These are phyloP conservation scores for Grantiella picta DNA, from an alignment of 2,113 vertebrate species.

Conservation along the genomic window DNA sequence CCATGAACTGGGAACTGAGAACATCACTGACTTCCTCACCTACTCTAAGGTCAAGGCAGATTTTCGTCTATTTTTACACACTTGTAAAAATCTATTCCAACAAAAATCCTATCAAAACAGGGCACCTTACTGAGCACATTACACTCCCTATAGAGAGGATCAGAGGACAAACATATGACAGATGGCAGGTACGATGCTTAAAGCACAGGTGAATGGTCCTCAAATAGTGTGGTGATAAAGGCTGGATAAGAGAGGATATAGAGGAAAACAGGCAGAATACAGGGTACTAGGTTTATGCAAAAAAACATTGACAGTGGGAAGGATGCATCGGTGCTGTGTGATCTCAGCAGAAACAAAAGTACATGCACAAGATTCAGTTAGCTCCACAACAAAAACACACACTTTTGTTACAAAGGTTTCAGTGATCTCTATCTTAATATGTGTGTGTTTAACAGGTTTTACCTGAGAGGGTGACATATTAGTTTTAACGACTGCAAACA, in stretches of 20 bases:
- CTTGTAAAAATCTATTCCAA: not conserved
- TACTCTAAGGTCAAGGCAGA: not conserved
- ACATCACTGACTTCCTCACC: not conserved
- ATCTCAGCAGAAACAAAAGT: not conserved
- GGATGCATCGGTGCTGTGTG: accelerated
- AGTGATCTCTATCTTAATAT: not conserved
- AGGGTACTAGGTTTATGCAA: not conserved
- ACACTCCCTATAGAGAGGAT: not conserved
- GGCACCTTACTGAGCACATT: not conserved
- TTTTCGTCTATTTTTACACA: not conserved
- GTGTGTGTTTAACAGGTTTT: not conserved
- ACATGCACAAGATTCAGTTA: not conserved
- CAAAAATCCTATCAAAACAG: not conserved
- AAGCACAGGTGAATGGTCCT: not conserved
- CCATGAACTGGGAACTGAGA: not conserved
- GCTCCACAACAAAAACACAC: not conserved
- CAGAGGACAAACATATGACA: not conserved
- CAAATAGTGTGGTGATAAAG: not conserved
- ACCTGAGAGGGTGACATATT: not conserved
- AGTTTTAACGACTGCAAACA: not conserved
- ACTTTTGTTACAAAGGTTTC: not conserved
- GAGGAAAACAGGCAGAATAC: not conserved
- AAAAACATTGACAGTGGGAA: not conserved
- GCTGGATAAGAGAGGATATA: not conserved
- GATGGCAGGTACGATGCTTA: not conserved